Base-by-base conservation (phyloP, 2,888 invertebrate species). In the Eurois occulta region DNA sequence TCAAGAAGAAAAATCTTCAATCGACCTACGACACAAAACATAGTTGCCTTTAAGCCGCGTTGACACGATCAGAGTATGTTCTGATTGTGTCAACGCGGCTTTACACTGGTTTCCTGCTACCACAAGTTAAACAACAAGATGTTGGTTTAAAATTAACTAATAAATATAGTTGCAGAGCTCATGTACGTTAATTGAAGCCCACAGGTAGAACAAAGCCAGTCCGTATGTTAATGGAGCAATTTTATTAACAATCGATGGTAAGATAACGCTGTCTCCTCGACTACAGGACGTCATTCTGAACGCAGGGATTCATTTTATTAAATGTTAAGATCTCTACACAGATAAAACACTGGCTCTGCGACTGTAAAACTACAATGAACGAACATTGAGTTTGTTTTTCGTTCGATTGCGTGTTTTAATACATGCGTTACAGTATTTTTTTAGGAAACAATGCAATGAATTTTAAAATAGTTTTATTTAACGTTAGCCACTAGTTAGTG, bases 221-320 rank as follows among this genome's bases (percentile, higher is more conserved):
- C 66, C 84, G 85, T 91, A 93, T 92, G 93, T 90, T 91, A 93
- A 94, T 93, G 89, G 88, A 87, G 89, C 90, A 90, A 93, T 93
- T 93, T 92, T 89, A 92, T 92, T 92, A 93, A 91, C 92, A 89
- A 90, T 89, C 88, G 92, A 93, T 93, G 81, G 73, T 46, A 78
- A 91, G 93, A 93, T 92, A 93, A 91, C 88, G 85, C 81, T 90
- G 85, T 88, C 87, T 84, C 81, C 73, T 76, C 75, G 62, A 62
- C 81, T 81, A 71, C 78, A 81, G 83, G 71, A 81, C 85, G 88
- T 90, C 90, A 90, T 90, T 91, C 89, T 87, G 86, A 90, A 89
- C 89, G 85, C 86, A 80, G 81, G 84, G 86, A 88, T 88, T 90
- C 89, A 90, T 91, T 92, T 92, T 90, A 91, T 80, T 70, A 70